Conservation (phyloP, 2,888 invertebrate species). For the Polyploca ridens region DNA sequence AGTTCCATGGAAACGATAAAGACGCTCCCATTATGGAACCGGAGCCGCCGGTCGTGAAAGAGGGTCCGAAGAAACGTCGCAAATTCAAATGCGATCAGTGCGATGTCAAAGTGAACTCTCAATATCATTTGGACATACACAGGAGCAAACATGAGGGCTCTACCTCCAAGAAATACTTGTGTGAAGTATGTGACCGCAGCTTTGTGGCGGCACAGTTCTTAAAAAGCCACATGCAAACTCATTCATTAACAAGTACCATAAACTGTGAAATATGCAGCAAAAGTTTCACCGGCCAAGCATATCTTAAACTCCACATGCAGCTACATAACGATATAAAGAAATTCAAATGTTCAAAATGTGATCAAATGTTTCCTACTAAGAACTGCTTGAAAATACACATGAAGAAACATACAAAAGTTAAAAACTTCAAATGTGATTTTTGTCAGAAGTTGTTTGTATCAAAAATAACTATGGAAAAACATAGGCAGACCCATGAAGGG, state of each 20-base stretch:
- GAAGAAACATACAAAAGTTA: conserved; percentile 80
- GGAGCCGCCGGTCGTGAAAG: conserved; percentile 55
- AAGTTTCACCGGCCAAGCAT: conserved; percentile 77
- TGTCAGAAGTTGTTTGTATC: conserved; percentile 78
- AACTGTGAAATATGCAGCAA: conserved; percentile 78
- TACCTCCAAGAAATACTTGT: conserved; percentile 71
- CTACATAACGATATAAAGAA: conserved; percentile 79
- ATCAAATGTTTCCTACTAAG: conserved; percentile 79
- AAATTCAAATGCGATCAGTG: conserved; percentile 79
- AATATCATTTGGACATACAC: conserved; percentile 78
- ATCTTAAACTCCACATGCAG: conserved; percentile 78
- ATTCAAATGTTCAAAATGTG: conserved; percentile 78
- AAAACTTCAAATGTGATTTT: conserved; percentile 79
- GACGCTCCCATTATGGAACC: conserved; percentile 67
- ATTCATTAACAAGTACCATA: conserved; percentile 72
- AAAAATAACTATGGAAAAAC: conserved; percentile 80
- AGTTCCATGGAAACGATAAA: conserved; percentile 77
- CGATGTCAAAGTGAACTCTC: conserved; percentile 79
- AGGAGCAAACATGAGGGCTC: conserved; percentile 77
- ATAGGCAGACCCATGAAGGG: conserved; percentile 73
- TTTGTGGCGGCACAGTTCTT: conserved; percentile 79
- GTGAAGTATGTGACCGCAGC: conserved; percentile 76
- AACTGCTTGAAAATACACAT: conserved; percentile 78
- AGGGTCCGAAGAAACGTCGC: conserved; percentile 71
- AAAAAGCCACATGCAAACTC: conserved; percentile 80